Evolutionary conservation across 2,888 invertebrate genomes (phyloP), one percentile per base, ranked within the genome.

Genomic region (Acanthosepion pharaonis): DNA sequence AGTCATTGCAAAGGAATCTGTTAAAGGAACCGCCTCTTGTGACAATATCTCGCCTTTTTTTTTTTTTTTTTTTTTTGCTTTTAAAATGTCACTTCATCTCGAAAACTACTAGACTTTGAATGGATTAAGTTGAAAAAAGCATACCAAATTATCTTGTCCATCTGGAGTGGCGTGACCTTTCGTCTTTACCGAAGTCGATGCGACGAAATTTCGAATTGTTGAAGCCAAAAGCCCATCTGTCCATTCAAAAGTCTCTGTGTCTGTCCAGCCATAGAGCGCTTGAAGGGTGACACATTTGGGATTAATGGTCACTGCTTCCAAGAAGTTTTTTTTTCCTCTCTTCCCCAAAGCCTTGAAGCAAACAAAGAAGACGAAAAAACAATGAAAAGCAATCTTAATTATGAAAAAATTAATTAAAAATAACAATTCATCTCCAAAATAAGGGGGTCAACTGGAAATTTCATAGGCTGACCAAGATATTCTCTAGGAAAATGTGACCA

Each of bases 201-300:
- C 78, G 64, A 97, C 96, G 95, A 97, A 97, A 91, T 96, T 96
- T 55, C 97, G 95, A 20, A 97, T 97, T 51, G 97, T 97, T 94
- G 96, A 96, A 92, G 97, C 97, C 94, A 97, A 97, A n/a, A 97
- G 96, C 5, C 97, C 97, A 95, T 97, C 97, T 59, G 97, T 96
- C 97, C 97, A 97, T 95, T 97, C 97, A 95, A 97, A 97, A 18
- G 97, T 97, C 95, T 97, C 96, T 23, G 97, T 96, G 95, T 97
- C 97, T 51, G 97, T 97, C 94, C 97, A 97, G 20, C 97, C 97
- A 95, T 97, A 97, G 92, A 97, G 96, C 95, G 97, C 97, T 28
- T 97, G 97, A 25, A 97, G 96, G 92, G 96, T 97, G 53, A 97
- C 97, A 96, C 97, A 97, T 95, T 97, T 97, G 11, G 97, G 97